A percentile compares a stretch with the other conserved stretches of the same genome.
These are phyloP conservation scores for Gonioctena quinquepunctata DNA, from an alignment of 1,140 invertebrate species.

Conservation along the genomic window DNA sequence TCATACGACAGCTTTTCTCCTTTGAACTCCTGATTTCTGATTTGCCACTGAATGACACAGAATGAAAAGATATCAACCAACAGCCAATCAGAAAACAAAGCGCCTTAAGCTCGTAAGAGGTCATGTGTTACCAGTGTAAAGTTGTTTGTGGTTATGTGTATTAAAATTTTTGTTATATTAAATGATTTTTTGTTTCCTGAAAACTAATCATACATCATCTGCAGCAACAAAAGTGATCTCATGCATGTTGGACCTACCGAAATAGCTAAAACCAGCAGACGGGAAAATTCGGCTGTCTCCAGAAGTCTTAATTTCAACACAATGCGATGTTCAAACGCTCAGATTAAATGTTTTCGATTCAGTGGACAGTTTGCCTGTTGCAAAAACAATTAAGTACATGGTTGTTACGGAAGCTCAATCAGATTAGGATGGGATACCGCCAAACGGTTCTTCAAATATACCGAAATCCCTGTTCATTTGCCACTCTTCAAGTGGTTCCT, in stretches of 20 bases:
- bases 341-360: slow-evolving; percentile 37
- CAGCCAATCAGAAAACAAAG: too few relatives aligned
- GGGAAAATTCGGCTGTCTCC: slow-evolving; percentile 3
- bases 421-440: not conserved
- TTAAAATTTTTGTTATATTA: too few relatives aligned
- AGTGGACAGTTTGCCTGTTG: slow-evolving; percentile 30
- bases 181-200: not conserved
- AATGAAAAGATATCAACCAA: too few relatives aligned
- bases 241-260: not conserved
- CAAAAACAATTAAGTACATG: slow-evolving; percentile 31
- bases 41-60: too few relatives aligned
- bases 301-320: slow-evolving; percentile 14
- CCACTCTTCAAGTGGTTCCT: not conserved
- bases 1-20: too few relatives aligned
- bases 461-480: not conserved
- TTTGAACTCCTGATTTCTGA: too few relatives aligned
- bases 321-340: slow-evolving; percentile 32
- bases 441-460: not conserved
- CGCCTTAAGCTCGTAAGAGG: too few relatives aligned
- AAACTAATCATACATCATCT: not conserved
- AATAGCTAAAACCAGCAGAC: not conserved
- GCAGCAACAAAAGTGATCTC: not conserved
- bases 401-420: slow-evolving; percentile 1
- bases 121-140: too few relatives aligned
- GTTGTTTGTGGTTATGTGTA: too few relatives aligned